These are phyloP conservation scores for Mayetiola destructor DNA, from an alignment of 2,888 invertebrate species.

Conservation along the genomic window DNA sequence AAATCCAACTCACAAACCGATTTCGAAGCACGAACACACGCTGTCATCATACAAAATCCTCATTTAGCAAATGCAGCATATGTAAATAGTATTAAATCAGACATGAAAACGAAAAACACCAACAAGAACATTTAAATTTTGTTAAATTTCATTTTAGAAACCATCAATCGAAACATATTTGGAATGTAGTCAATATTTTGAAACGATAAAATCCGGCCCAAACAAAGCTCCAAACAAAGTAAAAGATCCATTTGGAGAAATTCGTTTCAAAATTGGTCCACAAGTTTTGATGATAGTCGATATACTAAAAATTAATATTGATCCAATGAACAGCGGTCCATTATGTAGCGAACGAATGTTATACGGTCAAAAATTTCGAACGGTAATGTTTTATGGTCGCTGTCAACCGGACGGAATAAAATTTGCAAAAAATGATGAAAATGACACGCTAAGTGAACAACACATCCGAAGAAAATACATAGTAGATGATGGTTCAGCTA, in stretches of 20 bases:
- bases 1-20: not conserved
- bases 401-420: not conserved
- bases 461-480: not conserved
- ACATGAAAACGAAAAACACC: too few species aligned
- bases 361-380: not conserved
- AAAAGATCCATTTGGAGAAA: not conserved
- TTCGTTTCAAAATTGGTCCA: not conserved
- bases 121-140: too few species aligned
- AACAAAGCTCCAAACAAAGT: not conserved
- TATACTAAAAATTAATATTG: not conserved
- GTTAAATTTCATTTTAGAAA: too few species aligned
- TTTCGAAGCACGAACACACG: not conserved
- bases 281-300: not conserved
- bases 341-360: not conserved
- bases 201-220: not conserved
- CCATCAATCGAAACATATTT: too few species aligned
- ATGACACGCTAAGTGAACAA: not conserved
- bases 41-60: too few species aligned
- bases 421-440: too few species aligned
- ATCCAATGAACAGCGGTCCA: not conserved
- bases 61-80: too few species aligned
- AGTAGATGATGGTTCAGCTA: not conserved
- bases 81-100: too few species aligned
- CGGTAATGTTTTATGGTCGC: not conserved
- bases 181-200: too few species aligned